Percentiles rank a stretch among this genome's conserved stretches.
Conservation (phyloP, 2,797 vertebrate species). For the Harpagifer antarcticus region DNA sequence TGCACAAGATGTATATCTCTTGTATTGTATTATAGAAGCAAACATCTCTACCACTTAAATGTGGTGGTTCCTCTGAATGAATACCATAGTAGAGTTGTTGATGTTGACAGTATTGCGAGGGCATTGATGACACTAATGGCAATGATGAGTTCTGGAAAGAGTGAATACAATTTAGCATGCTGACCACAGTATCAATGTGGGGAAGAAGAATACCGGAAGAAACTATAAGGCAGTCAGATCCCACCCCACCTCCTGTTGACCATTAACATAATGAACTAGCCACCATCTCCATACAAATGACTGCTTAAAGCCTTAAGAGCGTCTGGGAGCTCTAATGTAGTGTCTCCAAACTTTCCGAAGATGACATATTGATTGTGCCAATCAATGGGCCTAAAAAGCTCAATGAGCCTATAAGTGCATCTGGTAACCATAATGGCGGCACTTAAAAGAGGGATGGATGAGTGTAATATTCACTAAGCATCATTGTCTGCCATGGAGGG, state of each 20-base stretch:
- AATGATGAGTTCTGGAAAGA: slow-evolving; percentile 12
- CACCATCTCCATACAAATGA: slow-evolving; percentile 75
- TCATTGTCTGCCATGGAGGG: slow-evolving; percentile 62
- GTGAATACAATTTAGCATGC: slow-evolving; percentile 7
- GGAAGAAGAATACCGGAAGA: slow-evolving; percentile 24
- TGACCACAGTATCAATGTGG: slow-evolving; percentile 10
- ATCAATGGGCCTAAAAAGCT: slow-evolving; percentile 85
- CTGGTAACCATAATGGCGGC: slow-evolving; percentile 83
- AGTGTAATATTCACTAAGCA: slow-evolving; percentile 69
- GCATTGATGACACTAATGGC: slow-evolving; percentile 33
- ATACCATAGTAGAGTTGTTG: slow-evolving; percentile 21
- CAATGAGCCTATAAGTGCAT: slow-evolving; percentile 74
- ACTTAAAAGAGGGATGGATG: slow-evolving; percentile 82
- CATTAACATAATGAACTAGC: slow-evolving; percentile 80
- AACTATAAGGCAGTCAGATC: slow-evolving; percentile 49
- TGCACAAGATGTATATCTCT: slow-evolving; percentile 20
- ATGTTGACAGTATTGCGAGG: slow-evolving; percentile 38
- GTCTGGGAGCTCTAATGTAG: slow-evolving; percentile 79
- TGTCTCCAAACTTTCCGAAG: slow-evolving; percentile 80
- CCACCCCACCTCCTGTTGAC: slow-evolving; percentile 70
- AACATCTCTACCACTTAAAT: slow-evolving; percentile 13
- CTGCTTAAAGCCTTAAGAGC: slow-evolving; percentile 76
- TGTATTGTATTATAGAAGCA: slow-evolving; percentile 34
- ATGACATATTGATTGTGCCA: slow-evolving; percentile 86
- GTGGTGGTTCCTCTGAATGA: slow-evolving; percentile 16